Evolutionary conservation across 2,797 vertebrate genomes (phyloP), one percentile per base, ranked within the genome.

Genomic region (Cephalopachus bancanus): DNA sequence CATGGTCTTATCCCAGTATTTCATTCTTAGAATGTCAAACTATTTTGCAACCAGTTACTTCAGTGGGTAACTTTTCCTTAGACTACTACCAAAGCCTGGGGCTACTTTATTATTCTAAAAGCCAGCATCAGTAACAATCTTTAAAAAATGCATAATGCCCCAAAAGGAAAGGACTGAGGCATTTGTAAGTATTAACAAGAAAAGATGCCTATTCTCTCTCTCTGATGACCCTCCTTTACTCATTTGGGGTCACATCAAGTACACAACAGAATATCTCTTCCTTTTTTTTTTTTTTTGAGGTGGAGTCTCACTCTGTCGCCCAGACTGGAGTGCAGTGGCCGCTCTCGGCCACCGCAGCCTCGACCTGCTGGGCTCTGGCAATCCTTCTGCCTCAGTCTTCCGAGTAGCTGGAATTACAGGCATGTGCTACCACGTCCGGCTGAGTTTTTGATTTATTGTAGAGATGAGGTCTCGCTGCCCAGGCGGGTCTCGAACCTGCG

Each of bases 11-110:
- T 2, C 10, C 10, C 33, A 91, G 11, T 14, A 89, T 37, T 88
- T 64, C n/a, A 76, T 20, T 49, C 67, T 85, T 4, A 87, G 51
- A 65, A 8, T 17, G 62, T 19, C 19, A 65, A 74, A 2, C 57
- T 75, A 76, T 33, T 87, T 14, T 95, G 64, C 72, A 92, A 87
- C 93, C 57, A 84, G 67, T 89, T 33, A 64, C 26, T 90, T 85
- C 72, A 55, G 33, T 80, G 33, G 24, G 33, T 60, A 83, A 71
- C 62, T 57, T 64, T 84, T 87, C 65, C 67, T 93, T 59, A 93
- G 37, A 91, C 59, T 37, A 90, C 49, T 76, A 33, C 15, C 15
- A 69, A 89, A 64, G 28, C 15, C 2, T 57, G 37, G 33, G 14
- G 16, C 16, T 91, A n/a, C 26, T 84, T 80, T 74, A 69, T 28